Percentiles rank a stretch among this genome's conserved stretches.
phyloP scores from a whole-genome alignment of 2,113 vertebrate genomes.

The Willisornis vidua region DNA sequence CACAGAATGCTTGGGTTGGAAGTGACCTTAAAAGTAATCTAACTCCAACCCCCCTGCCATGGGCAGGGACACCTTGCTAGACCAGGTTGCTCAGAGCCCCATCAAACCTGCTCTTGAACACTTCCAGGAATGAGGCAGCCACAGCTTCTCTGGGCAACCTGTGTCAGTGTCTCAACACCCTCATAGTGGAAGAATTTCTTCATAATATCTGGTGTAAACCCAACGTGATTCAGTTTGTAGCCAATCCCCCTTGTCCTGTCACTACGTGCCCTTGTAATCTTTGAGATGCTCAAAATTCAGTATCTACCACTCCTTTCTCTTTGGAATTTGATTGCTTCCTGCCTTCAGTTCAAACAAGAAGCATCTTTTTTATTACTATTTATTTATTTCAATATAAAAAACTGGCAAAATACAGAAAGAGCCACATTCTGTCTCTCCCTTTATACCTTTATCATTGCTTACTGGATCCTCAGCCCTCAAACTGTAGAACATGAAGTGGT shows the following conservation, averaged over 20 bases:
- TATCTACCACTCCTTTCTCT: not conserved
- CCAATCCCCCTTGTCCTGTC: not conserved
- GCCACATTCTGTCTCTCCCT: not conserved
- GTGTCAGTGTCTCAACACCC: not conserved
- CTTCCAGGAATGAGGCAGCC: not conserved
- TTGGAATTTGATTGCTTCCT: not conserved
- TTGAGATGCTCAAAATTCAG: not conserved
- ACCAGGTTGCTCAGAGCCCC: too few relatives aligned
- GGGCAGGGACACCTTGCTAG: not conserved
- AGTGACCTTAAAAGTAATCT: not conserved
- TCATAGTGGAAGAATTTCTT: not conserved
- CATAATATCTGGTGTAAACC: not conserved
- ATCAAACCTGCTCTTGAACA: not conserved
- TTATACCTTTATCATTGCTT: not conserved
- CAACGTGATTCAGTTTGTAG: not conserved
- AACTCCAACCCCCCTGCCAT: not conserved
- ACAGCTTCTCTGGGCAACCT: not conserved
- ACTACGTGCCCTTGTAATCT: not conserved
- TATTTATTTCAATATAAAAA: not conserved
- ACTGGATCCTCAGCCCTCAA: not conserved
- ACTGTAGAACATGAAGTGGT: not conserved
- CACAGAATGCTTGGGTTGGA: not conserved
- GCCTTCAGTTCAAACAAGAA: not conserved
- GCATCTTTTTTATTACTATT: accelerated
- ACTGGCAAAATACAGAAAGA: not conserved